These are phyloP conservation scores for Xestia sexstrigata DNA, from an alignment of 2,888 invertebrate species.

Conservation along the genomic window DNA sequence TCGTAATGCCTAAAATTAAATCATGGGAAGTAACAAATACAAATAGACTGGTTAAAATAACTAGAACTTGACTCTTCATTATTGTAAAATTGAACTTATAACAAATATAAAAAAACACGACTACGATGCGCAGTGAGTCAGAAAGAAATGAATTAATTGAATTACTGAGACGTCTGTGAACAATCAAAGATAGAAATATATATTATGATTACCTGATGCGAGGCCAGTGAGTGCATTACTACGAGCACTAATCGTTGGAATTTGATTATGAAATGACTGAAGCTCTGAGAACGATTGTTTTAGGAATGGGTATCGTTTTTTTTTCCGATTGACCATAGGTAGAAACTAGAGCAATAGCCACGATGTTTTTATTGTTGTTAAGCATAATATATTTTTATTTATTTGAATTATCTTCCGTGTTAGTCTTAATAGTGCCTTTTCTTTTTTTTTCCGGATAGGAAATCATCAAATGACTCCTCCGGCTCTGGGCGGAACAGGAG, in stretches of 20 bases:
- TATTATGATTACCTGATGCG: slow-evolving; percentile 3
- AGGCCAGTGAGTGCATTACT: slow-evolving; percentile 9
- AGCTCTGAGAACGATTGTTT: slow-evolving; percentile 1
- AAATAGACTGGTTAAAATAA: slow-evolving; percentile 56
- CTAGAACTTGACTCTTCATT: slow-evolving; percentile 68
- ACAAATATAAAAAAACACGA: slow-evolving; percentile 27
- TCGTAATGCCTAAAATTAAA: slow-evolving; percentile 74
- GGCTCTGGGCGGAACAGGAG: too few relatives aligned
- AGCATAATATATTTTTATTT: not conserved
- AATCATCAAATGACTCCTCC: too few relatives aligned
- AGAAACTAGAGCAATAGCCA: too few relatives aligned
- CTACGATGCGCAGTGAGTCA: slow-evolving; percentile 21
- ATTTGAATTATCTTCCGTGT: not conserved
- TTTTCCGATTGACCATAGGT: not conserved
- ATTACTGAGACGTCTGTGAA: slow-evolving; percentile 20
- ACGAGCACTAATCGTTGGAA: slow-evolving; percentile 7
- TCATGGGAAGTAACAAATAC: slow-evolving; percentile 68
- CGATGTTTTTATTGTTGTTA: slow-evolving; percentile 2
- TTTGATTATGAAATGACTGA: not conserved
- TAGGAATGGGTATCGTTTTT: slow-evolving; percentile 12
- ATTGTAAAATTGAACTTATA: slow-evolving; percentile 24
- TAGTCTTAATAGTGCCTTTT: too few relatives aligned
- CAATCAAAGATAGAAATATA: slow-evolving; percentile 16
- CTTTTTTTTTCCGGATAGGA: too few relatives aligned
- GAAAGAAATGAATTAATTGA: slow-evolving; percentile 36